Evolutionary conservation across 2,888 invertebrate species (phyloP), one percentile per base, ranked within the genome.

Genomic region (Orthonychiurus folsomi): DNA sequence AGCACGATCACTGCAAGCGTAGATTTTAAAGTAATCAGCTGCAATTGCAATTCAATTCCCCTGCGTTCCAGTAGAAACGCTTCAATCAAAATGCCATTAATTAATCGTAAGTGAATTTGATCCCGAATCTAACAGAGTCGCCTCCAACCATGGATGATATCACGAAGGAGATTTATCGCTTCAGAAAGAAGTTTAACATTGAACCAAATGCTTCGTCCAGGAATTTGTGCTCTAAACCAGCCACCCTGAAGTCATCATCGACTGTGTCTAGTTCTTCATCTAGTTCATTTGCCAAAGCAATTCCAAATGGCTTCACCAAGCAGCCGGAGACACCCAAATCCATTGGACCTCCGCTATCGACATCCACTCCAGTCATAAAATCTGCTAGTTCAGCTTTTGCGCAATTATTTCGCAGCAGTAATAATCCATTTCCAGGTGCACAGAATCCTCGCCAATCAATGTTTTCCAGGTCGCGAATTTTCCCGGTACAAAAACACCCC

Each of bases 61-160:
- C n/a, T n/a, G n/a, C n/a, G n/a, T n/a, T n/a, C n/a, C n/a, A n/a
- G n/a, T n/a, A n/a, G n/a, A n/a, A n/a, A n/a, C n/a, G n/a, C n/a
- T n/a, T n/a, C n/a, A n/a, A n/a, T n/a, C n/a, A n/a, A n/a, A n/a
- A n/a, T n/a, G n/a, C n/a, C n/a, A n/a, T n/a, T n/a, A n/a, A n/a
- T n/a, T n/a, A n/a, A n/a, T n/a, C n/a, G n/a, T n/a, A n/a, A n/a
- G n/a, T n/a, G n/a, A 52, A 52, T 23, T 52, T 52, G n/a, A 52
- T 23, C 5, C 52, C 9, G 52, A 20, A 28, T 37, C 59, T 28
- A 25, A 63, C 68, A 72, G 72, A 72, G 59, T 71, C 71, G 2
- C 71, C 73, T 1, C 73, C 73, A 23, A 71, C 73, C 28, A 73
- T 73, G 73, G 73, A 73, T 47, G 71, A 71, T 12, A 73, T 73